These are phyloP conservation scores for Acleris holmiana DNA, from an alignment of 2,888 invertebrate species.

Conservation along the genomic window DNA sequence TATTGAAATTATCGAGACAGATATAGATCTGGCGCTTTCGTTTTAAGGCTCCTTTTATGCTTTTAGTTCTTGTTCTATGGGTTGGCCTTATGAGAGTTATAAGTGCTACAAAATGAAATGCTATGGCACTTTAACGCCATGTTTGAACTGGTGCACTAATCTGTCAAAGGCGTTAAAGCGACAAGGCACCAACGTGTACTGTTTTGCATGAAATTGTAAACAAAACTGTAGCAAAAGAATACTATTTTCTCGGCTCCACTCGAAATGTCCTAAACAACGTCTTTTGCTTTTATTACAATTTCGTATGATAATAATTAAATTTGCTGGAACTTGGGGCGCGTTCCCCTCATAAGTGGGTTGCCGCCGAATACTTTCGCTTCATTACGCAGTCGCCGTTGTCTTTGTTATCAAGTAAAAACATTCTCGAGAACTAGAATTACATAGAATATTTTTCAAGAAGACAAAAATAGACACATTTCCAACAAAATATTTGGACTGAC, in stretches of 20 bases:
- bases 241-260: neutral
- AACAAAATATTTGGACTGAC: too few relatives aligned
- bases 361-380: constrained; percentile 9
- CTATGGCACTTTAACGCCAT: too few relatives aligned
- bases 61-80: too few relatives aligned
- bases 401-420: constrained; percentile 1
- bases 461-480: too few relatives aligned
- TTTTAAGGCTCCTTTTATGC: too few relatives aligned
- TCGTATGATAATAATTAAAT: constrained; percentile 21
- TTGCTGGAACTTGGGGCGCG: constrained; percentile 11
- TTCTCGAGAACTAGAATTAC: neutral
- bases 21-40: too few relatives aligned
- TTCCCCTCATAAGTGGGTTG: constrained; percentile 5
- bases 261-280: constrained; percentile 7
- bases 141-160: too few relatives aligned
- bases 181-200: too few relatives aligned
- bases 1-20: too few relatives aligned
- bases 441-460: neutral
- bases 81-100: too few relatives aligned
- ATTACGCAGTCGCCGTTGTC: constrained; percentile 7
- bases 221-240: neutral
- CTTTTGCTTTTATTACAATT: constrained; percentile 12
- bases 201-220: neutral
- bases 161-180: too few relatives aligned
- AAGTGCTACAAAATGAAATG: too few relatives aligned